These are phyloP conservation scores for Tetramorium simillimum DNA, from an alignment of 1,140 invertebrate genomes.

Conservation along the genomic window DNA sequence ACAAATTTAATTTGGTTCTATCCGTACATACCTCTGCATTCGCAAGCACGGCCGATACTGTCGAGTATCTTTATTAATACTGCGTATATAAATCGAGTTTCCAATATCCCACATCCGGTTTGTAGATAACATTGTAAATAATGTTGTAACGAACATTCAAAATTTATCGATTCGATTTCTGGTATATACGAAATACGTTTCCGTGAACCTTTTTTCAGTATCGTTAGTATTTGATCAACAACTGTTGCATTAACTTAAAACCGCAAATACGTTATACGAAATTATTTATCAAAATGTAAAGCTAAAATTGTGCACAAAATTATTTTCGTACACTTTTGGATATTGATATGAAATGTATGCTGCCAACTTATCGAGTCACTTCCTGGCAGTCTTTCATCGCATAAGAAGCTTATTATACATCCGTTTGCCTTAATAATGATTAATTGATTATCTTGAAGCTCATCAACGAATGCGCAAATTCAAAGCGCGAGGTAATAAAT, in stretches of 20 bases:
- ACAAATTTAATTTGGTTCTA: slow-evolving; percentile 26
- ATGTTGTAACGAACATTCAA: slow-evolving; percentile 23
- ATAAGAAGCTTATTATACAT: background rate
- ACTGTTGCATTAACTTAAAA: background rate
- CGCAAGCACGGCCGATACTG: background rate
- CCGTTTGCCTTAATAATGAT: slow-evolving; percentile 32
- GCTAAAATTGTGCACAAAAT: background rate
- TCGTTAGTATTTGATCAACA: background rate
- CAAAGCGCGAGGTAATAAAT: slow-evolving; percentile 32
- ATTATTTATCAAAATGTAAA: slow-evolving; percentile 21
- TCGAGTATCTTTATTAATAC: slow-evolving; percentile 52
- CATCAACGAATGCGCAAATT: slow-evolving; percentile 34
- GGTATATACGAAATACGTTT: background rate
- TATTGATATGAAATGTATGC: background rate
- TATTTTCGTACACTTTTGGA: slow-evolving; percentile 9
- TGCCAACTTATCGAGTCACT: background rate
- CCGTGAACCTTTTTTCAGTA: background rate
- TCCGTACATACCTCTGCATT: background rate
- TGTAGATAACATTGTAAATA: slow-evolving; percentile 1
- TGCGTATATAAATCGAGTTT: slow-evolving; percentile 21
- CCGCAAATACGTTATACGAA: background rate
- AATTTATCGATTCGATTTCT: slow-evolving; percentile 5
- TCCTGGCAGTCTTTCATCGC: background rate
- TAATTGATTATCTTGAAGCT: slow-evolving; percentile 11
- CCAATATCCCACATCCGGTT: slow-evolving; percentile 27